Percentiles rank a stretch among this genome's conserved stretches.
Evolutionary conservation across 35 echinoderm and acorn worm genomes (phyloP).

Genomic region (Nesometra sesokonis): DNA sequence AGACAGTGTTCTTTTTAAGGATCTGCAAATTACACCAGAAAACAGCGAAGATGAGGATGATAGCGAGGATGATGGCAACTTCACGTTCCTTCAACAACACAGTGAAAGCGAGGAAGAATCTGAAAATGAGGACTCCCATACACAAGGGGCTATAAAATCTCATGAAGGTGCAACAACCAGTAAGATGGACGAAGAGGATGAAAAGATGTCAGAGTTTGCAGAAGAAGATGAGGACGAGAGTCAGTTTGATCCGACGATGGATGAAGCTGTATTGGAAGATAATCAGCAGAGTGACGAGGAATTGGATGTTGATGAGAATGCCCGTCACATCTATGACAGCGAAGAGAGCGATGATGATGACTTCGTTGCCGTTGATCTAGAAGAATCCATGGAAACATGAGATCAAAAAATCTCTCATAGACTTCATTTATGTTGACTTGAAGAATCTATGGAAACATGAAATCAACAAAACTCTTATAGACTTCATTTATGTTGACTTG

Average conservation of each 20-base stretch:
- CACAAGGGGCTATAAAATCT: neutral
- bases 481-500: conserved; percentile 33
- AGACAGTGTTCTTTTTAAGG: conserved; percentile 71
- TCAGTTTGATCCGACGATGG: conserved; percentile 6
- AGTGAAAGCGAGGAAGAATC: conserved; percentile 43
- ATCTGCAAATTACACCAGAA: conserved; percentile 89
- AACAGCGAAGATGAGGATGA: conserved; percentile 86
- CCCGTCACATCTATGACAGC: neutral
- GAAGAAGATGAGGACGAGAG: conserved; percentile 16
- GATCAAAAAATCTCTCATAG: neutral
- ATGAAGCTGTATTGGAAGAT: conserved; percentile 2
- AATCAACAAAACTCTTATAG: neutral
- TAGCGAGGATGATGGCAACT: conserved; percentile 22
- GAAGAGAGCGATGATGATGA: conserved; percentile 33
- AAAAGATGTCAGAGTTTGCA: conserved; percentile 1
- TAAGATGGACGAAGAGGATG: conserved; percentile 11
- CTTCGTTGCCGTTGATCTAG: conserved; percentile 28
- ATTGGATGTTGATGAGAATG: conserved; percentile 21
- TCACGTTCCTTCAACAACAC: conserved; percentile 16
- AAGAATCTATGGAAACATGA: conserved; percentile 22
- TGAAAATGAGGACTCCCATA: conserved; percentile 30
- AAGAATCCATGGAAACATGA: conserved; percentile 22
- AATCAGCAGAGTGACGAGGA: conserved; percentile 21
- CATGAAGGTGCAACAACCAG: conserved; percentile 3
- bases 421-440: conserved; percentile 33